Conservation (phyloP, 2,113 vertebrate genomes). For the Colinus virginianus region DNA sequence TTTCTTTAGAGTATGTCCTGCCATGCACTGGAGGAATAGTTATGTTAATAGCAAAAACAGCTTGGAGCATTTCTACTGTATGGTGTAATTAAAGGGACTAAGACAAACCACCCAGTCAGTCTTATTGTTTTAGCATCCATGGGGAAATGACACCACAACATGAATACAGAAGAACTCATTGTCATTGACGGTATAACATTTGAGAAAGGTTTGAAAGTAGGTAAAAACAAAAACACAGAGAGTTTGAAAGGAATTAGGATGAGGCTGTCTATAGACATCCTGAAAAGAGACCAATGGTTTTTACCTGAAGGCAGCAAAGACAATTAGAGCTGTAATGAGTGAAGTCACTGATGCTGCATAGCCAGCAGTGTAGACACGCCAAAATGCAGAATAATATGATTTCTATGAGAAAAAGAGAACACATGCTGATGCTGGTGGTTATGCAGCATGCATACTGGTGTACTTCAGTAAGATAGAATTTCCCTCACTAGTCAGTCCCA, state of each 20-base stretch:
- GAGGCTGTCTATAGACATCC: background rate
- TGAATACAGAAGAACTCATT: background rate
- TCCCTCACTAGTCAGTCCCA: background rate
- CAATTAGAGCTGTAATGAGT: conserved; percentile 72
- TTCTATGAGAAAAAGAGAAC: conserved; percentile 59
- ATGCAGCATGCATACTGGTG: background rate
- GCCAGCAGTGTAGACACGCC: conserved; percentile 78
- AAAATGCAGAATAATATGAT: conserved; percentile 77
- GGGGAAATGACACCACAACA: background rate
- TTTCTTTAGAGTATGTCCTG: background rate
- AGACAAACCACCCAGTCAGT: background rate
- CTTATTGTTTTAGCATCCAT: background rate
- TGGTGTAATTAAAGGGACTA: background rate
- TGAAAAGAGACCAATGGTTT: background rate
- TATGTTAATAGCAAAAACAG: background rate
- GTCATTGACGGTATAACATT: fast-evolving
- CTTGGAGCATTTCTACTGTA: background rate
- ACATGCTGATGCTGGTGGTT: background rate
- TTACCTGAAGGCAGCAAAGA: conserved; percentile 78
- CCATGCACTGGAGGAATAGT: background rate
- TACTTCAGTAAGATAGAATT: background rate
- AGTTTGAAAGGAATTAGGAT: background rate
- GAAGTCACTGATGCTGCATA: conserved; percentile 78
- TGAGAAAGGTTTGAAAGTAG: background rate
- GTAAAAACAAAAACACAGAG: background rate